A percentile compares a stretch with the other conserved stretches of the same genome.
These are phyloP conservation scores for Salpingus planirostris DNA, from an alignment of 2,888 invertebrate species.

Conservation along the genomic window DNA sequence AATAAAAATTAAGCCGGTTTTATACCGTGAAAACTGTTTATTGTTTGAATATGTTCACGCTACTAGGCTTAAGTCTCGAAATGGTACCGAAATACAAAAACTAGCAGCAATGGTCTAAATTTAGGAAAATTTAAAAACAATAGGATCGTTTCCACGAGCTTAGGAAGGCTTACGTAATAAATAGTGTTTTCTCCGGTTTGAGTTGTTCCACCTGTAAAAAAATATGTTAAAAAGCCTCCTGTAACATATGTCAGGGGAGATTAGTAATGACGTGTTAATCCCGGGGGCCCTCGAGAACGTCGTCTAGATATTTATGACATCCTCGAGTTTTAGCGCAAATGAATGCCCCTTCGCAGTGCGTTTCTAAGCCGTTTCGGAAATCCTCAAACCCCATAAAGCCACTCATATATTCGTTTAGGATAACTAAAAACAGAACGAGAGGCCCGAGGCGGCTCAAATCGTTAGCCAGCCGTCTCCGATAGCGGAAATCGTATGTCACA, in stretches of 20 bases:
- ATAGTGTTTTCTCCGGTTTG: too few relatives aligned
- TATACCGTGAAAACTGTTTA: too few relatives aligned
- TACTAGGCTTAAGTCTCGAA: too few relatives aligned
- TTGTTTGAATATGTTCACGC: too few relatives aligned
- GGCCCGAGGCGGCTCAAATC: neutral
- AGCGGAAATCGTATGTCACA: conserved; percentile 22
- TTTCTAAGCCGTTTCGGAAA: conserved; percentile 28
- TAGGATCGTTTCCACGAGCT: too few relatives aligned
- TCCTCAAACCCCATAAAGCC: conserved; percentile 27
- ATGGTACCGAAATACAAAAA: too few relatives aligned
- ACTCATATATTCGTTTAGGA: conserved; percentile 22
- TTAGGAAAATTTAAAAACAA: too few relatives aligned
- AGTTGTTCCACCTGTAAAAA: too few relatives aligned
- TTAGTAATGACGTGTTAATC: conserved; percentile 13
- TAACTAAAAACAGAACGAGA: conserved; percentile 23
- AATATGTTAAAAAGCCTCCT: too few relatives aligned
- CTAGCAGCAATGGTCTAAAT: too few relatives aligned
- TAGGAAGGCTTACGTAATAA: too few relatives aligned
- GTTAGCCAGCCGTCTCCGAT: conserved; percentile 15
- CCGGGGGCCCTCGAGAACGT: neutral
- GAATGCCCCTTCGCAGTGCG: conserved; percentile 7
- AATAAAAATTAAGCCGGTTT: too few relatives aligned
- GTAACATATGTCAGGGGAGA: conserved; percentile 5
- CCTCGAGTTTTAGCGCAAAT: conserved; percentile 4
- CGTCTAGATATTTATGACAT: conserved; percentile 9